These are phyloP conservation scores for Microctenopoma stevenorrisi DNA, from an alignment of 2,797 vertebrate genomes.

Conservation along the genomic window DNA sequence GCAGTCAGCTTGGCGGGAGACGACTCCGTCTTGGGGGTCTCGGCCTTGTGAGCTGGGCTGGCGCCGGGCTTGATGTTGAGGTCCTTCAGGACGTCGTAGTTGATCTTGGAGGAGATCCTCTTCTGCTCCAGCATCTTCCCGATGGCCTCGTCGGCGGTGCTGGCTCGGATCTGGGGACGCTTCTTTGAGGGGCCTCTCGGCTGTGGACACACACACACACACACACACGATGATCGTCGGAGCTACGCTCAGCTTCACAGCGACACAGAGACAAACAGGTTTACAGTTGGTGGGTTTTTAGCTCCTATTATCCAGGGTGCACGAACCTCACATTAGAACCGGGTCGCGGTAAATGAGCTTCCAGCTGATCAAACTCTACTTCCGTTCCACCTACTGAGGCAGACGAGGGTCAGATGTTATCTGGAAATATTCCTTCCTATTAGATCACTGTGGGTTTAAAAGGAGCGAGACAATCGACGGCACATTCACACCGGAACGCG, in stretches of 20 bases:
- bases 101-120: conserved; percentile 96
- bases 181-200: conserved; percentile 83
- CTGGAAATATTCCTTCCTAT: conserved; percentile 8
- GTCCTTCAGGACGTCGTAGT: conserved; percentile 95
- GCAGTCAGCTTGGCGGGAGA: conserved; percentile 62
- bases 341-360: neutral
- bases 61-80: conserved; percentile 84
- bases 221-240: no score
- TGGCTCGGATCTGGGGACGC: conserved; percentile 87
- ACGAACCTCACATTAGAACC: neutral
- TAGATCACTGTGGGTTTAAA: neutral
- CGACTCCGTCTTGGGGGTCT: conserved; percentile 68
- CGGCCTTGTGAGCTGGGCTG: conserved; percentile 70
- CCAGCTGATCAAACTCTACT: neutral
- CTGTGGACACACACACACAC: conserved; percentile 56
- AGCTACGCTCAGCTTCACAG: no score
- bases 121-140: conserved; percentile 99
- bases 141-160: conserved; percentile 94
- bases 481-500: conserved; percentile 10
- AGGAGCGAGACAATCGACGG: neutral
- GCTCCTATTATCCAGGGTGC: no score
- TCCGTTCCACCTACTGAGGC: neutral
- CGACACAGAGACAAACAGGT: no score
- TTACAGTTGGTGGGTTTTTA: no score
- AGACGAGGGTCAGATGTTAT: conserved; percentile 22